phyloP scores from a whole-genome alignment of 2,113 vertebrate genomes.

The Camelus dromedarius region DNA sequence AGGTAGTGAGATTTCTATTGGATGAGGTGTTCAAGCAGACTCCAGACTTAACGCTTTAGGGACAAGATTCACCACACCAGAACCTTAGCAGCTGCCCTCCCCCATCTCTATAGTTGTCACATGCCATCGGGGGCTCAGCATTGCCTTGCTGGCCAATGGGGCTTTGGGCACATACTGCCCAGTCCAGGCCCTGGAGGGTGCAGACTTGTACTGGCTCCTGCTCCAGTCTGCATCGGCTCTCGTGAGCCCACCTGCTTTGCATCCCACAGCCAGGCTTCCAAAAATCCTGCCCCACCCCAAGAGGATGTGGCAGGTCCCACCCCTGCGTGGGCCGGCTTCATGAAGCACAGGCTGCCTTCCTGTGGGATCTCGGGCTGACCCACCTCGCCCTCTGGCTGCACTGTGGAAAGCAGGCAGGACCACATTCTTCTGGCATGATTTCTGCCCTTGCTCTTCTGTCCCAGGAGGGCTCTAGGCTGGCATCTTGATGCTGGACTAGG shows the following conservation, averaged over 20 bases:
- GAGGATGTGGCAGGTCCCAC: background rate
- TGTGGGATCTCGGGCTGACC: background rate
- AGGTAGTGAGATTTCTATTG: background rate
- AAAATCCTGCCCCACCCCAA: background rate
- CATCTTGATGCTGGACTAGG: background rate
- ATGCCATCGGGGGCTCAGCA: rapidly evolving
- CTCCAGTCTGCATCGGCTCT: rapidly evolving
- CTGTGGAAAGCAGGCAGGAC: constrained; percentile 50
- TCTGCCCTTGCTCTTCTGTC: constrained; percentile 10
- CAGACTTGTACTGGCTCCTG: background rate
- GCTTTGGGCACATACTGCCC: rapidly evolving
- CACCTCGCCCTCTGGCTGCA: background rate
- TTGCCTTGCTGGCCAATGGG: background rate
- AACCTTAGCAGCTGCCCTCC: background rate
- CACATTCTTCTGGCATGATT: constrained; percentile 67
- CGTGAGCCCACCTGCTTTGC: background rate
- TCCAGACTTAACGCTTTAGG: background rate
- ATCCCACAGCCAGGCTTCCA: background rate
- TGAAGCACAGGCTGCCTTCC: background rate
- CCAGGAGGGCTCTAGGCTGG: background rate
- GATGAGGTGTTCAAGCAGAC: background rate
- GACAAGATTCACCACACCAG: background rate
- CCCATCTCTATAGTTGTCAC: background rate
- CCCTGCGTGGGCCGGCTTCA: background rate
- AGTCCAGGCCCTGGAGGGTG: background rate